phyloP scores from a whole-genome alignment of 1,140 invertebrate species.

The Ruditapes philippinarum region DNA sequence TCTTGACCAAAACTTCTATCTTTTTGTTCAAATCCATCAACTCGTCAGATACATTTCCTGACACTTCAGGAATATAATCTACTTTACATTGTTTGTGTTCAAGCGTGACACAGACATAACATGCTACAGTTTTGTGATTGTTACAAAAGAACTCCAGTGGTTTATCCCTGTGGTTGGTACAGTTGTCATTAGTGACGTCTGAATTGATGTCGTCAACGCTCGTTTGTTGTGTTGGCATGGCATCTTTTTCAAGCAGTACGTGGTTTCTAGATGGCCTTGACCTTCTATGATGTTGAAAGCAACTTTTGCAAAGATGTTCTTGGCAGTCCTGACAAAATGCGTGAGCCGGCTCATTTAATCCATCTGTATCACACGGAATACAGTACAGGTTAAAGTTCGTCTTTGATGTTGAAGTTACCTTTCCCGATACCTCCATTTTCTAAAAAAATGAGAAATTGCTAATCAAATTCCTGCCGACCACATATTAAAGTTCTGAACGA shows the following conservation, averaged over 20 bases:
- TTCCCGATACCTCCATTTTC: no score
- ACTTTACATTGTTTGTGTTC: background rate
- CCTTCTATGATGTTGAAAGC: background rate
- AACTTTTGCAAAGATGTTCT: background rate
- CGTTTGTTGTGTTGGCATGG: background rate
- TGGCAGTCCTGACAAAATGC: background rate
- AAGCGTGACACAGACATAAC: background rate
- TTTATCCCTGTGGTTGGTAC: background rate
- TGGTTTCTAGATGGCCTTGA: conserved; percentile 3
- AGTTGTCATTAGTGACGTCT: background rate
- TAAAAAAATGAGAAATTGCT: no score
- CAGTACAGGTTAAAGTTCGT: background rate
- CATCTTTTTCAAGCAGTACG: background rate
- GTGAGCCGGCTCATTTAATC: background rate
- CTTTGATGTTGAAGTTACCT: no score
- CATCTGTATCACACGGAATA: background rate
- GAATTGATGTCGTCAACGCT: background rate
- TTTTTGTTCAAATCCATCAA: no score
- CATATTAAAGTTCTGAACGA: no score
- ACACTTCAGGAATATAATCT: conserved; percentile 5
- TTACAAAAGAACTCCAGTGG: background rate
- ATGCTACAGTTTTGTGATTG: background rate
- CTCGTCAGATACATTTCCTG: background rate
- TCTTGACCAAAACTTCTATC: background rate
- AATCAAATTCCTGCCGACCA: no score